These are phyloP conservation scores for Poeciliopsis infans DNA, from an alignment of 2,797 vertebrate species.

Conservation along the genomic window DNA sequence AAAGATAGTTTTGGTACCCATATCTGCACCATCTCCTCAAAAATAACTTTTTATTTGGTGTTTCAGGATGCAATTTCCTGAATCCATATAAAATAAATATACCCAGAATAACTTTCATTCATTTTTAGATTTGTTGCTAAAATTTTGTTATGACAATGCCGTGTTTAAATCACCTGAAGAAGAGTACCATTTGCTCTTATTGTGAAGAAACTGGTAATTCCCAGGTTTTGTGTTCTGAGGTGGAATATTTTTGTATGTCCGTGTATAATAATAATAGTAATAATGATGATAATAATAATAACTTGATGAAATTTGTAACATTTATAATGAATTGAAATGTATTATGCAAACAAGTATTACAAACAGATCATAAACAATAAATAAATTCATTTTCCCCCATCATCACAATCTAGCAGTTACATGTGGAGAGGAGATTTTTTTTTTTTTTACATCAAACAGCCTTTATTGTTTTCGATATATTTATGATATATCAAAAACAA, in stretches of 20 bases:
- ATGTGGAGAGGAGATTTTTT: neutral
- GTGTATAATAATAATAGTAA: too few relatives aligned
- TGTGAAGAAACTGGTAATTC: neutral
- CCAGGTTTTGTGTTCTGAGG: too few relatives aligned
- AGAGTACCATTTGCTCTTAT: neutral
- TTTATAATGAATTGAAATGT: neutral
- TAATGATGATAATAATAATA: too few relatives aligned
- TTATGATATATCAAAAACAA: neutral
- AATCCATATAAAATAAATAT: neutral
- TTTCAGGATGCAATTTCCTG: neutral
- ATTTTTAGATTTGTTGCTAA: neutral
- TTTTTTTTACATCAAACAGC: neutral
- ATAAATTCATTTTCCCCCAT: neutral
- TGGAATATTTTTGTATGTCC: too few relatives aligned
- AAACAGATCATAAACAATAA: neutral
- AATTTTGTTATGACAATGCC: neutral
- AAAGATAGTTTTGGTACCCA: neutral
- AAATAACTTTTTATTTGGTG: neutral
- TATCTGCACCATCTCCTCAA: neutral
- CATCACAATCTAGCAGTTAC: neutral
- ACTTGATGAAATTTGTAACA: too few relatives aligned
- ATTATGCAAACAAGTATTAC: neutral
- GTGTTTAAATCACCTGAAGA: neutral
- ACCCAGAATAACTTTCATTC: neutral
- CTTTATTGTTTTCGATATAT: neutral